Evolutionary conservation across 1,140 invertebrate species (phyloP).

Genomic region (Ruditapes philippinarum): DNA sequence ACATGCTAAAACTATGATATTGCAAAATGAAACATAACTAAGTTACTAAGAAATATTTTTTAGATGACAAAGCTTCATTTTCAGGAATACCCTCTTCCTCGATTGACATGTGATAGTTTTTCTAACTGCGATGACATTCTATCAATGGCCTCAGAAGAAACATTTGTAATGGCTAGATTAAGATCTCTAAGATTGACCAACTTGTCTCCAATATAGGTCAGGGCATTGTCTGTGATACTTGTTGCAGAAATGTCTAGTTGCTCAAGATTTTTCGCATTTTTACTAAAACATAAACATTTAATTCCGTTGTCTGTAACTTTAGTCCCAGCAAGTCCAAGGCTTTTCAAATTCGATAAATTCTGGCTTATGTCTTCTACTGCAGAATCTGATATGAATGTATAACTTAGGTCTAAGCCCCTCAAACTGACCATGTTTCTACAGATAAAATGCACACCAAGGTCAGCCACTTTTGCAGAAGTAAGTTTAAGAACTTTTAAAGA

Average conservation of each 20-base stretch:
- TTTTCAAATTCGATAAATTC: not conserved
- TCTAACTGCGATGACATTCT: not conserved
- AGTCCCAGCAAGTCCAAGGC: not conserved
- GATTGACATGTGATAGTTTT: not conserved
- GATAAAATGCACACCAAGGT: conserved; percentile 55
- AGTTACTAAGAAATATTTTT: too few relatives aligned
- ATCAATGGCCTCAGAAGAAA: not conserved
- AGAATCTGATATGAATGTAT: not conserved
- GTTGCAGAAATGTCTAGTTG: conserved; percentile 9
- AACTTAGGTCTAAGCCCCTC: not conserved
- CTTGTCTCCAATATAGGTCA: conserved; percentile 2
- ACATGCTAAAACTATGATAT: too few relatives aligned
- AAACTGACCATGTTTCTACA: conserved; percentile 44
- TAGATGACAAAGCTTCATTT: too few relatives aligned
- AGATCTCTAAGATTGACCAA: conserved; percentile 12
- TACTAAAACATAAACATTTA: conserved; percentile 7
- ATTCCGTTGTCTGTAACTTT: not conserved
- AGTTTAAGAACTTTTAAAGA: conserved; percentile 22
- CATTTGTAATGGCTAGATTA: not conserved
- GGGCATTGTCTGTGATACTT: not conserved
- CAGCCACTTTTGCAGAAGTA: not conserved
- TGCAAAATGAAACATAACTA: too few relatives aligned
- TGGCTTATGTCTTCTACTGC: not conserved
- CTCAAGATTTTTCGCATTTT: not conserved
- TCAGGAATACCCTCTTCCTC: too few relatives aligned